Base-by-base conservation (phyloP, 2,888 invertebrate genomes). In the Keiferia lycopersicella region DNA sequence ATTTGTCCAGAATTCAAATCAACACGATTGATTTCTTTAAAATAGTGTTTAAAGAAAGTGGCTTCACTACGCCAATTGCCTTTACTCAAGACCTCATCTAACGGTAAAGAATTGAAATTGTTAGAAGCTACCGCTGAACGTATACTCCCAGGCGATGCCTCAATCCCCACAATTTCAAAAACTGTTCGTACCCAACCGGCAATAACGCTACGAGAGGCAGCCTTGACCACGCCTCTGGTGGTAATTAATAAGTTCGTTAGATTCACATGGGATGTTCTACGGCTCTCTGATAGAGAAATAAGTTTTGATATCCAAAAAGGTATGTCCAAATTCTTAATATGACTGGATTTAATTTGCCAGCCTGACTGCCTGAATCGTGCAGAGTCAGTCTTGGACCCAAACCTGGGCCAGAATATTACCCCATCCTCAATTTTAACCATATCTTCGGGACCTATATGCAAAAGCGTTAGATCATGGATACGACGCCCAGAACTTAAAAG, bases 71-170 rank as follows among this genome's bases (percentile, higher is more conserved):
- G 57, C 56, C 63, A 63, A 57, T 63, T 63, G 11, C 63, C 56
- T 45, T 30, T 63, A 11, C 30, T 30, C n/a, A 63, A 22, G 16
- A 63, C 45, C 30, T 63, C 57, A 57, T 63, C 63, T 26, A 63
- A 3, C 8, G 63, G 63, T 4, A 57, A 30, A 7, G 18, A 38
- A 16, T 16, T 30, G 1, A 41, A 58, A 50, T 30, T 58, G 10
- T 18, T 48, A 2, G 58, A 63, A 16, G 63, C 57, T 10, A 63
- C 63, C 12, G 63, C 63, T 38, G 58, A 63, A 4, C 63, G 57
- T 2, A 58, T 18, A 12, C 58, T 58, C 8, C 63, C 63, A 18
- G 63, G 63, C 1, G 58, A 22, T 2, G 34, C 48, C 1, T 63
- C 14, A 34, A 63, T 63, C 16, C 63, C 63, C 14, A 48, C 41